Percentiles rank a stretch among this genome's conserved stretches.
These are phyloP conservation scores for Pyralis farinalis DNA, from an alignment of 2,888 invertebrate species.

Conservation along the genomic window DNA sequence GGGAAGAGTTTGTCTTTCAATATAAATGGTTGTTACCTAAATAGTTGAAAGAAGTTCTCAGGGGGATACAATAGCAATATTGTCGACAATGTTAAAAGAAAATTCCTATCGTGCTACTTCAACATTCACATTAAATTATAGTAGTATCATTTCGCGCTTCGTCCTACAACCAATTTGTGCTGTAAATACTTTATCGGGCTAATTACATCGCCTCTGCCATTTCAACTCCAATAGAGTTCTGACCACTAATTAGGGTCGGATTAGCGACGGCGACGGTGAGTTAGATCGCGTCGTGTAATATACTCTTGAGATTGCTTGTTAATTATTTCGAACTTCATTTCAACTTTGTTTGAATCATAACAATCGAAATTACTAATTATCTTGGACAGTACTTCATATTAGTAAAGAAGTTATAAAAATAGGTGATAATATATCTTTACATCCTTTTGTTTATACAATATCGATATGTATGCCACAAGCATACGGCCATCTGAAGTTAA, in stretches of 20 bases:
- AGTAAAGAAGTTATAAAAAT: too few relatives aligned
- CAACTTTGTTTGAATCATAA: neutral
- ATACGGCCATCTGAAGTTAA: too few relatives aligned
- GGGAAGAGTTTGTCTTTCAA: conserved; percentile 53
- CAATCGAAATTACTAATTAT: neutral
- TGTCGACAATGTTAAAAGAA: too few relatives aligned
- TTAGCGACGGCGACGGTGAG: conserved; percentile 55
- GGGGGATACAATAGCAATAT: neutral
- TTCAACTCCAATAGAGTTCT: conserved; percentile 76
- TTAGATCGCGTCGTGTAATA: conserved; percentile 39
- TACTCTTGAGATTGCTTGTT: conserved; percentile 56
- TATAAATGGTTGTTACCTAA: conserved; percentile 35
- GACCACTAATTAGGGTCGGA: conserved; percentile 71
- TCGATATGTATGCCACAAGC: too few relatives aligned
- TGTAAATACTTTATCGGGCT: neutral
- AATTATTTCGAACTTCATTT: conserved; percentile 41
- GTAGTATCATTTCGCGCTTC: neutral
- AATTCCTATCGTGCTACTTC: too few relatives aligned
- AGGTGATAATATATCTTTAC: too few relatives aligned
- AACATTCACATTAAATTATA: too few relatives aligned
- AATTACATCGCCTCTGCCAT: conserved; percentile 55
- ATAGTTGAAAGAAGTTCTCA: neutral
- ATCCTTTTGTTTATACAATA: too few relatives aligned
- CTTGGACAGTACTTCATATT: neutral
- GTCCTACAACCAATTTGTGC: neutral